phyloP scores from a whole-genome alignment of 2,888 invertebrate species.

The Rosalia funebris region DNA sequence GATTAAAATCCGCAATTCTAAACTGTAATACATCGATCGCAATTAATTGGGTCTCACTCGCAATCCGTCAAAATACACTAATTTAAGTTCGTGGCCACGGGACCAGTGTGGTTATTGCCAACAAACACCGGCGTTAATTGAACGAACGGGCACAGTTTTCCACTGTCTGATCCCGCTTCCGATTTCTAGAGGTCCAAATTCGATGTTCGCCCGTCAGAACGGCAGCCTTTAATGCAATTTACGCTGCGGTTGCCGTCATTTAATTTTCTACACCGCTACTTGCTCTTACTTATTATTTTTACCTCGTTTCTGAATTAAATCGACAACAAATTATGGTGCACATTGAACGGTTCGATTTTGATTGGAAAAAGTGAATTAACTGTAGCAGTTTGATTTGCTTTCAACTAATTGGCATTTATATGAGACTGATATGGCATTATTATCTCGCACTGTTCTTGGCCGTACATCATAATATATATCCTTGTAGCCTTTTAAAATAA shows the following conservation, averaged over 20 bases:
- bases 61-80: slow-evolving; percentile 26
- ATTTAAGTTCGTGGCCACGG: slow-evolving; percentile 24
- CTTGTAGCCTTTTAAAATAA: no score
- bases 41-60: slow-evolving; percentile 20
- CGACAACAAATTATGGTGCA: background rate
- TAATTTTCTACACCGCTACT: slow-evolving; percentile 20
- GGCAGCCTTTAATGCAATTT: slow-evolving; percentile 31
- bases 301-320: background rate
- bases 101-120: slow-evolving; percentile 26
- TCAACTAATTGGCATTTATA: no score
- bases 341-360: background rate
- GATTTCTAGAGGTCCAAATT: slow-evolving; percentile 32
- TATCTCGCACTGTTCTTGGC: no score
- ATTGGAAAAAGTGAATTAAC: no score
- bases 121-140: slow-evolving; percentile 37
- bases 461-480: no score
- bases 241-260: slow-evolving; percentile 26
- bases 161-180: slow-evolving; percentile 33
- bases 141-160: slow-evolving; percentile 33
- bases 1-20: no score
- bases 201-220: slow-evolving; percentile 5
- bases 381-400: no score
- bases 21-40: no score
- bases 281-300: slow-evolving; percentile 6
- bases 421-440: no score